Conservation (phyloP, 2,888 invertebrate species). For the Caenorhabditis sp. region DNA sequence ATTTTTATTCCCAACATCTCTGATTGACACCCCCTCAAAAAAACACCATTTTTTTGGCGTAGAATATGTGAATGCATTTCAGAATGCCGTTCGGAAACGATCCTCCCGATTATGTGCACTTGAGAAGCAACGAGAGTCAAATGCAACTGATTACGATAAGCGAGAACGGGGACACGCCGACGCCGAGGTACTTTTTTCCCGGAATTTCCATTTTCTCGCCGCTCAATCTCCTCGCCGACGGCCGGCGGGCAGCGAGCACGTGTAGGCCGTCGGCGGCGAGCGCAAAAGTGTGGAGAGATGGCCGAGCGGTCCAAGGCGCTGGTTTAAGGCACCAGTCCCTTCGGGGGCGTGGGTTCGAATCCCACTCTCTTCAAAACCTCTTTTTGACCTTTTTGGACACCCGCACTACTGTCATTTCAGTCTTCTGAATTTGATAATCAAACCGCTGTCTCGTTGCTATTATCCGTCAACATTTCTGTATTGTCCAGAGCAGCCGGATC, state of each 20-base stretch:
- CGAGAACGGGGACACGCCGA: conserved; percentile 61
- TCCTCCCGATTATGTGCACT: conserved; percentile 67
- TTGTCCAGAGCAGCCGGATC: no score
- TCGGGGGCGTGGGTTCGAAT: conserved; percentile 91
- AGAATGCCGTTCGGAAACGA: conserved; percentile 65
- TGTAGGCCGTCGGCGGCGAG: no score
- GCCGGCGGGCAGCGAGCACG: no score
- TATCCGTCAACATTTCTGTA: no score
- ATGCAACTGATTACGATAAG: conserved; percentile 71
- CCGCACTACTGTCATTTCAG: no score
- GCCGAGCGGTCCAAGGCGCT: conserved; percentile 85
- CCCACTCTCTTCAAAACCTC: conserved; percentile 82
- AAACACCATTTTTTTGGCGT: background rate
- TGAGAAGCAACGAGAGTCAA: conserved; percentile 70
- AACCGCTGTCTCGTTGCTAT: no score
- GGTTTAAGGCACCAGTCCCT: conserved; percentile 90
- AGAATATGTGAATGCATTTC: no score
- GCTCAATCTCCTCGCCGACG: no score
- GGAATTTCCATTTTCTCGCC: no score
- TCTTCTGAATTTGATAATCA: no score
- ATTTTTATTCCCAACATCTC: conserved; percentile 4
- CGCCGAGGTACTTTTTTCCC: conserved; percentile 49
- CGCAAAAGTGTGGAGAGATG: conserved; percentile 60
- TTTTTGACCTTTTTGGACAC: no score
- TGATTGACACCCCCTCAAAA: background rate